These are phyloP conservation scores for Semaprochilodus insignis DNA, from an alignment of 2,797 vertebrate species.

Conservation along the genomic window DNA sequence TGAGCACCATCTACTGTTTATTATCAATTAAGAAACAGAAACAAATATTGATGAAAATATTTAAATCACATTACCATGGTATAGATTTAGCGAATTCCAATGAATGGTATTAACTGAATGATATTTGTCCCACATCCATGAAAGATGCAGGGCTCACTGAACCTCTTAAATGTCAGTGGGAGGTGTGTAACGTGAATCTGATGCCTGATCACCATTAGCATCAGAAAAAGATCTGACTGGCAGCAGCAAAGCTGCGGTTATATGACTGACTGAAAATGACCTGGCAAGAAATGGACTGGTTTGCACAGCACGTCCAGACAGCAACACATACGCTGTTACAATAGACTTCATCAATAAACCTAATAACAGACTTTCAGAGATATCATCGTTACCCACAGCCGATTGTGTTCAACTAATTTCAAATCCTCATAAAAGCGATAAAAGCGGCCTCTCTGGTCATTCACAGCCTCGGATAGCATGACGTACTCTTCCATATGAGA, in stretches of 20 bases:
- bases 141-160: too few relatives aligned
- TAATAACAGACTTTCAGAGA: conserved; percentile 38
- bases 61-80: too few relatives aligned
- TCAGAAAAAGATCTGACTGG: conserved; percentile 7
- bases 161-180: neutral
- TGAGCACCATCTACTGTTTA: too few relatives aligned
- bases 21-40: too few relatives aligned
- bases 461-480: neutral
- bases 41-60: too few relatives aligned
- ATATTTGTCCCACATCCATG: too few relatives aligned
- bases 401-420: conserved; percentile 33
- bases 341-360: conserved; percentile 25
- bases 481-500: conserved; percentile 25
- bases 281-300: neutral
- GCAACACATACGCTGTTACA: conserved; percentile 9
- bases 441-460: neutral
- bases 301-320: neutral
- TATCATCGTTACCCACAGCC: conserved; percentile 2
- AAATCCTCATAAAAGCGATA: conserved; percentile 22
- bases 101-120: too few relatives aligned
- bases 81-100: too few relatives aligned
- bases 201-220: too few relatives aligned
- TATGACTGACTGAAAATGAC: neutral
- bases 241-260: neutral
- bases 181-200: neutral